A percentile compares a stretch with the other conserved stretches of the same genome.
These are phyloP conservation scores for Drosophila hydei DNA, from an alignment of 1,140 invertebrate genomes.

Conservation along the genomic window DNA sequence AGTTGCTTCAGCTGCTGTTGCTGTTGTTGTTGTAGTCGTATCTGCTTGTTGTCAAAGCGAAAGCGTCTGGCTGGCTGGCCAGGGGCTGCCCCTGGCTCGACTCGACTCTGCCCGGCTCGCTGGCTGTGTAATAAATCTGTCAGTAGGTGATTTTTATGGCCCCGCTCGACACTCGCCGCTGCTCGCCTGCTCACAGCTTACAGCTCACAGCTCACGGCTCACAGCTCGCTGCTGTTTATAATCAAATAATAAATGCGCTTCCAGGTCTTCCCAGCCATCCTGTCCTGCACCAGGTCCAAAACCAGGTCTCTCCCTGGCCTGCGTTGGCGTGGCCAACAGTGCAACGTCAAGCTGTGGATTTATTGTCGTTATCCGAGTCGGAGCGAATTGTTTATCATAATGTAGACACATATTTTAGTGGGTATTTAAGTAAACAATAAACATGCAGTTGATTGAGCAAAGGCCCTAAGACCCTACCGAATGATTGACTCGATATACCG, in stretches of 20 bases:
- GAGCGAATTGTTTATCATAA: conserved; percentile 72
- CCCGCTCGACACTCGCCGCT: conserved; percentile 73
- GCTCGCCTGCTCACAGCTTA: conserved; percentile 44
- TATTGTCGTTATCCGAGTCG: conserved; percentile 63
- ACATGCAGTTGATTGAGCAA: conserved; percentile 36
- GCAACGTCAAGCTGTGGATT: conserved; percentile 49
- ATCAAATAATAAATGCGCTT: conserved; percentile 80
- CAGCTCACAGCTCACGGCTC: neutral
- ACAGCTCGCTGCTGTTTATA: conserved; percentile 63
- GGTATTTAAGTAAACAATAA: conserved; percentile 69
- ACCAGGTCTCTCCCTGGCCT: conserved; percentile 13
- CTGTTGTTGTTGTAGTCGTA: conserved; percentile 58
- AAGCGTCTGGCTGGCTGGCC: conserved; percentile 30
- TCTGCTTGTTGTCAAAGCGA: conserved; percentile 77
- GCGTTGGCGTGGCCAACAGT: conserved; percentile 55
- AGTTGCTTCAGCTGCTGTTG: conserved; percentile 40
- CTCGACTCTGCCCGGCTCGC: conserved; percentile 29
- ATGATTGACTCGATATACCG: neutral
- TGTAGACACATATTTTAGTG: conserved; percentile 67
- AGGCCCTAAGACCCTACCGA: conserved; percentile 1
- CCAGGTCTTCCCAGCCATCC: conserved; percentile 33
- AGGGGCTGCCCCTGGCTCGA: conserved; percentile 42
- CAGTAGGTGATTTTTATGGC: conserved; percentile 82
- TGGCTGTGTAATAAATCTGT: conserved; percentile 79
- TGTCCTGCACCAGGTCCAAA: conserved; percentile 5